Percentiles rank a stretch among this genome's conserved stretches.
phyloP scores from a whole-genome alignment of 1,140 invertebrate species.

The Triops cancriformis region DNA sequence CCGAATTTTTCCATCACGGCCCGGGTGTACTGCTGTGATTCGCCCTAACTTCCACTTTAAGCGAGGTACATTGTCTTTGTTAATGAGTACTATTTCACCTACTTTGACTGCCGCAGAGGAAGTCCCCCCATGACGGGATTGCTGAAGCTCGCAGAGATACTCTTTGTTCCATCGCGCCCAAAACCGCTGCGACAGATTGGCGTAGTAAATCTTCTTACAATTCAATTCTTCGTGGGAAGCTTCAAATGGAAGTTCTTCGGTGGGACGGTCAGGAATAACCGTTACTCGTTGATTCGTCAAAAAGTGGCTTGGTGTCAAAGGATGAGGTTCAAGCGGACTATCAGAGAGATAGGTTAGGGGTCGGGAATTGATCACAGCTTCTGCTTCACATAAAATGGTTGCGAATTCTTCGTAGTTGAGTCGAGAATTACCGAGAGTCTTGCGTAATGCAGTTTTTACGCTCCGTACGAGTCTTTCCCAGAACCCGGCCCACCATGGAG shows the following conservation, averaged over 20 bases:
- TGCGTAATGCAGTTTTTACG: conserved; percentile 33
- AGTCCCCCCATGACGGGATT: not conserved
- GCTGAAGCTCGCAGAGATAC: not conserved
- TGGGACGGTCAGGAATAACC: too few species aligned
- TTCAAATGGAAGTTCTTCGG: conserved; percentile 29
- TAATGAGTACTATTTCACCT: not conserved
- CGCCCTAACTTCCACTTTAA: conserved; percentile 33
- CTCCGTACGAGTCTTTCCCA: conserved; percentile 40
- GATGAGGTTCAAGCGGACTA: too few species aligned
- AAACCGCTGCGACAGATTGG: too few species aligned
- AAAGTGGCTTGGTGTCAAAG: too few species aligned
- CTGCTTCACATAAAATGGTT: conserved; percentile 36
- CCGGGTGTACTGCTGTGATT: conserved; percentile 29
- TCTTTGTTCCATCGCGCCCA: too few species aligned
- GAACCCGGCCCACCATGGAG: conserved; percentile 42
- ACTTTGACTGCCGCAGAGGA: not conserved
- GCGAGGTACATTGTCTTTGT: not conserved
- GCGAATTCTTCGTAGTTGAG: conserved; percentile 35
- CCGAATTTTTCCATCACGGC: conserved; percentile 32
- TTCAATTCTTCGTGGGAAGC: not conserved
- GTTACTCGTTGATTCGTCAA: too few species aligned
- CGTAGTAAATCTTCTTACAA: not conserved
- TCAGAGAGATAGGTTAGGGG: too few species aligned
- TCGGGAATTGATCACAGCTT: conserved; percentile 35
- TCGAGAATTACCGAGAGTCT: conserved; percentile 33